A percentile compares a stretch with the other conserved stretches of the same genome.
phyloP scores from a whole-genome alignment of 2,113 vertebrate species.

The Laticauda laticaudata region DNA sequence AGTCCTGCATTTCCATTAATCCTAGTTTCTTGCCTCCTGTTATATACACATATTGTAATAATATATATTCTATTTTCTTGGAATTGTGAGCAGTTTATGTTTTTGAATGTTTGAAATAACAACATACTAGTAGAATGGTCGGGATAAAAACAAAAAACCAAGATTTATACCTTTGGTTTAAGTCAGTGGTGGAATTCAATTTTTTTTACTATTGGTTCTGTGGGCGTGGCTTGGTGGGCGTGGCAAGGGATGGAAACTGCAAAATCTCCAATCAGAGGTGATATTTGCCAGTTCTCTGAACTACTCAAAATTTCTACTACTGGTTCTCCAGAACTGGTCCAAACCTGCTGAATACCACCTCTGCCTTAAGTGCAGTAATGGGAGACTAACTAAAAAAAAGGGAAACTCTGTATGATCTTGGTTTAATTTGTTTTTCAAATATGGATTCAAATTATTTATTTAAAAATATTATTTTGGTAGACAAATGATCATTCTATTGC shows the following conservation, averaged over 20 bases:
- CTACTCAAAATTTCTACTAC: too few relatives aligned
- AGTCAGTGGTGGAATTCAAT: too few relatives aligned
- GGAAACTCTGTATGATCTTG: neutral
- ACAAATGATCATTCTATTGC: neutral
- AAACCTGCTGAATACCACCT: neutral
- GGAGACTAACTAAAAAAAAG: neutral
- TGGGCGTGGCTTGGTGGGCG: too few relatives aligned
- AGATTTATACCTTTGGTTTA: neutral
- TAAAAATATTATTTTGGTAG: neutral
- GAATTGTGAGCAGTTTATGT: neutral
- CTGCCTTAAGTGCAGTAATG: neutral
- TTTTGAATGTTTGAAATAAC: neutral
- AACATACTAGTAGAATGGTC: neutral
- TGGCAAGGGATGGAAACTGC: too few relatives aligned
- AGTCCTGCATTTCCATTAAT: neutral
- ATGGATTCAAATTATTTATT: neutral
- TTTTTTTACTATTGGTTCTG: too few relatives aligned
- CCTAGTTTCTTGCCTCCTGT: neutral
- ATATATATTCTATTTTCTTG: neutral
- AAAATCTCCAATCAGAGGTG: too few relatives aligned
- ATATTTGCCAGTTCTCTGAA: too few relatives aligned
- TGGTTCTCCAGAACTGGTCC: too few relatives aligned
- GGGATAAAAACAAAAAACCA: neutral
- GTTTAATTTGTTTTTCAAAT: neutral
- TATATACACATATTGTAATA: neutral